Base-by-base conservation (phyloP, 1,140 invertebrate genomes). In the Rhyacophila brunnea region DNA sequence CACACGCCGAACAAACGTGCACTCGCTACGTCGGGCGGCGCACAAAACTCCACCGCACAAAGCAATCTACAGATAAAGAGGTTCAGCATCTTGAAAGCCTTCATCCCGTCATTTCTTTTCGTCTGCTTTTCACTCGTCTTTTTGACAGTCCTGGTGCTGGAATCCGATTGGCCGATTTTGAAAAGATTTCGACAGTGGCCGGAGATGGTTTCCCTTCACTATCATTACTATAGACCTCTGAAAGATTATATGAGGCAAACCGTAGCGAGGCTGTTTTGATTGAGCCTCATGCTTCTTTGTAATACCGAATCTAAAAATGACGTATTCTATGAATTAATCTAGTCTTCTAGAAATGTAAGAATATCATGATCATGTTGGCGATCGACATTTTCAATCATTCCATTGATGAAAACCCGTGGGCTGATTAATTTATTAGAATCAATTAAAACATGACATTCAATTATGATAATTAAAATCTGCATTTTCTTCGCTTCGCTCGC, bases 221-320 rank as follows among this genome's bases (percentile, higher is more conserved):
- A 86, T 67, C 87, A 91, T 67, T 91, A 92, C 71, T 93, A 93
- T 73, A 84, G 87, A 68, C 90, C 91, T 6, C 79, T 89, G 17
- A 92, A 91, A 74, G 85, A 91, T 62, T 92, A 87, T 74, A 72
- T 90, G 52, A 80, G 79, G 68, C 67, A 68, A 50, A 79, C 75
- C 55, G 66, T 80, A 4, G 66, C 78, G 6, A 75, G 78, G 50
- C 67, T 80, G 56, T 80, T 80, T 65, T 79, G 75, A 79, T 77
- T 67, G 51, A 36, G 13, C 18, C 38, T n/a, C 11, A 40, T 15
- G 38, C 11, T n/a, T 40, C 38, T 28, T 28, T 28, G 23, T 9
- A 28, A 28, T 28, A 28, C 23, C 9, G 23, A 28, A 28, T 28
- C 23, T 28, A 28, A 9, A 28, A 28, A 28, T 28, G 23, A 28